A percentile compares a stretch with the other conserved stretches of the same genome.
These are phyloP conservation scores for Oreochromis niloticus DNA, from an alignment of 2,113 vertebrate genomes.

Conservation along the genomic window DNA sequence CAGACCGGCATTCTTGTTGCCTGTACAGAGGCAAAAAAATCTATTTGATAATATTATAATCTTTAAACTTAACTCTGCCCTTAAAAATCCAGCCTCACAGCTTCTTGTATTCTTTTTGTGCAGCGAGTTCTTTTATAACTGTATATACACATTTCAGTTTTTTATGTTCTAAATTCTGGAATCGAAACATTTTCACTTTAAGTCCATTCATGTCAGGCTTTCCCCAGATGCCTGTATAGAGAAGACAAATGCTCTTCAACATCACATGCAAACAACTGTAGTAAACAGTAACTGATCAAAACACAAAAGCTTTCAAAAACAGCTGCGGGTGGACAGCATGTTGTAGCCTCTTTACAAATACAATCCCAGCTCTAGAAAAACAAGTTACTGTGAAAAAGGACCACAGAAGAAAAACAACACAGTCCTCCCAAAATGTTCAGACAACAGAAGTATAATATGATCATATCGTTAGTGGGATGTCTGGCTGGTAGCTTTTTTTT, in stretches of 20 bases:
- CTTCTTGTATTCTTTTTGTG: neutral
- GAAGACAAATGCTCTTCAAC: neutral
- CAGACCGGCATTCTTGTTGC: neutral
- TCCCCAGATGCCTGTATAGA: neutral
- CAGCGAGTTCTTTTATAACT: neutral
- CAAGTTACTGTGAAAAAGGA: neutral
- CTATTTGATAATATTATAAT: neutral
- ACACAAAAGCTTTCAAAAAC: constrained; percentile 18
- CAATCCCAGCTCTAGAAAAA: constrained; percentile 3
- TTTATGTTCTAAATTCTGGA: neutral
- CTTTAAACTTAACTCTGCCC: neutral
- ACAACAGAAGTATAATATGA: constrained; percentile 21
- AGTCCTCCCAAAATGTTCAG: constrained; percentile 34
- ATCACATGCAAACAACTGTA: neutral
- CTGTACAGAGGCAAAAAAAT: neutral
- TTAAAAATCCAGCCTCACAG: neutral
- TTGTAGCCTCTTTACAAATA: constrained; percentile 13
- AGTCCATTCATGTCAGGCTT: neutral
- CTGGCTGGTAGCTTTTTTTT: neutral
- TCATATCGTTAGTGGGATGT: constrained; percentile 19
- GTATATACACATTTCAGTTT: neutral
- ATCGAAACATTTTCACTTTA: neutral
- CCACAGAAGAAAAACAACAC: constrained; percentile 36
- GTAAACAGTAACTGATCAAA: constrained; percentile 33
- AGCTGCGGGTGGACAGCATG: neutral